These are phyloP conservation scores for Tenualosa thibaudeaui DNA, from an alignment of 2,797 vertebrate species.

Conservation along the genomic window DNA sequence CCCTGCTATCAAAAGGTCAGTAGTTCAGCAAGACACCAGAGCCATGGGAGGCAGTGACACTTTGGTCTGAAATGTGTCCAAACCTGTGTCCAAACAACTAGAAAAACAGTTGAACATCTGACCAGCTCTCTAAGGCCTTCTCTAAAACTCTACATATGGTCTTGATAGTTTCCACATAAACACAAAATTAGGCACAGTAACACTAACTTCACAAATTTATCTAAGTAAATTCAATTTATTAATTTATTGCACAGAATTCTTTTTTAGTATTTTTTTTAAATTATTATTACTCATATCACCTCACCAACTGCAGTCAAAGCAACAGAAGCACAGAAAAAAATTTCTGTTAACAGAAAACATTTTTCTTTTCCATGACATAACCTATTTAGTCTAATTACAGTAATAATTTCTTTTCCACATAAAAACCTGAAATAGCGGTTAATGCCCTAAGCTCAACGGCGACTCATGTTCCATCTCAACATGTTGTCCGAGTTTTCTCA, in stretches of 20 bases:
- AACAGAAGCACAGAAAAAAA: neutral
- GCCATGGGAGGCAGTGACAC: slow-evolving; percentile 29
- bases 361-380: neutral
- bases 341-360: neutral
- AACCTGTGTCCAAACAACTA: slow-evolving; percentile 6
- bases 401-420: slow-evolving; percentile 1
- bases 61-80: slow-evolving; percentile 27
- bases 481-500: neutral
- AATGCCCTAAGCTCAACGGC: neutral
- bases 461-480: neutral
- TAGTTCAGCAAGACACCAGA: slow-evolving; percentile 12
- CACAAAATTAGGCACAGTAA: neutral
- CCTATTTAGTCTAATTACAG: neutral
- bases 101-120: neutral
- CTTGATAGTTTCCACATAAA: neutral
- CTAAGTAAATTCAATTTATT: neutral
- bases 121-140: neutral
- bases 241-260: neutral
- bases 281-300: too few species aligned
- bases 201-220: neutral
- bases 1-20: slow-evolving; percentile 23
- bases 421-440: neutral
- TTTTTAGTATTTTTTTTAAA: neutral
- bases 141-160: neutral
- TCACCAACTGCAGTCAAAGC: neutral